A percentile compares a stretch with the other conserved stretches of the same genome.
Conservation (phyloP, 1,140 invertebrate species). For the Planococcus citri region DNA sequence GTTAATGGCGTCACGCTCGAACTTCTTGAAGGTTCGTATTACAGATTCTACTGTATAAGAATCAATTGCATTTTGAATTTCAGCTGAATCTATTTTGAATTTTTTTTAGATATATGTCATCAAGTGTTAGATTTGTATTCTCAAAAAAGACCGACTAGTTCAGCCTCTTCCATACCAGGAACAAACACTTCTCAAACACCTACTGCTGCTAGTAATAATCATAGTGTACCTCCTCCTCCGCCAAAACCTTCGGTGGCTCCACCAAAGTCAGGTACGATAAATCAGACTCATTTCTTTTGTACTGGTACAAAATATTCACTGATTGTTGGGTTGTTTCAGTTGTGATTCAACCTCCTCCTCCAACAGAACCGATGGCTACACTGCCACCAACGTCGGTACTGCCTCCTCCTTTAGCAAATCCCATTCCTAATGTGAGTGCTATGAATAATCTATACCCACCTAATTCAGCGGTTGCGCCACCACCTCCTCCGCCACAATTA, state of each 20-base stretch:
- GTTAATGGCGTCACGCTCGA: constrained; percentile 93
- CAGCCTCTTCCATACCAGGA: background rate
- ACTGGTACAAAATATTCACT: too few relatives aligned
- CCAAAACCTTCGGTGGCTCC: constrained; percentile 7
- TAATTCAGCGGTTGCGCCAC: constrained; percentile 14
- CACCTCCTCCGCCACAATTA: constrained; percentile 16
- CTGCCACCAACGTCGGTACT: constrained; percentile 15
- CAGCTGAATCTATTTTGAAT: constrained; percentile 20
- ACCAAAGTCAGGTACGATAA: constrained; percentile 9
- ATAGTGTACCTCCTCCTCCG: constrained; percentile 15
- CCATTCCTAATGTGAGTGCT: background rate
- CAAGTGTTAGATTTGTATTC: constrained; percentile 85
- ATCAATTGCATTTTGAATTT: constrained; percentile 6
- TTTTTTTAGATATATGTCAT: constrained; percentile 76
- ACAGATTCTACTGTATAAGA: too few relatives aligned
- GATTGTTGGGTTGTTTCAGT: background rate
- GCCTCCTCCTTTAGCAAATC: constrained; percentile 15
- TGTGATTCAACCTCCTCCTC: constrained; percentile 21
- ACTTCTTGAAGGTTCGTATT: constrained; percentile 60
- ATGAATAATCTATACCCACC: background rate
- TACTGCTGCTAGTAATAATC: constrained; percentile 19
- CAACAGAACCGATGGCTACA: constrained; percentile 20
- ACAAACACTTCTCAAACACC: constrained; percentile 13
- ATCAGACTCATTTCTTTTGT: background rate
- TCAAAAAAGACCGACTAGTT: constrained; percentile 31